Base-by-base conservation (phyloP, 2,888 invertebrate genomes). In the Pasiphila rectangulata region DNA sequence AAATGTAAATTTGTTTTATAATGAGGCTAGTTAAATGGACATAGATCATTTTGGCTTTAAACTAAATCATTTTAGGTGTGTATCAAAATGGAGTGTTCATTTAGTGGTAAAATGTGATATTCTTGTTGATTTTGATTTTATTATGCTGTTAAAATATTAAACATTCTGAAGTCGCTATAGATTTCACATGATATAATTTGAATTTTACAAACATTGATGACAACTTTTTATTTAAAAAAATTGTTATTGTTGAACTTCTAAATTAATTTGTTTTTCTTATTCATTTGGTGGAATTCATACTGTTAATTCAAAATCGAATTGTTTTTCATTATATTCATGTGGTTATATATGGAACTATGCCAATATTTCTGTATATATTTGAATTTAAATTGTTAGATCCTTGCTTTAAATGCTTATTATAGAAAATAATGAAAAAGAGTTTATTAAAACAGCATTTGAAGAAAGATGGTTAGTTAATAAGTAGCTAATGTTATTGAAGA, bases 301-400 rank as follows among this genome's bases (percentile, higher is more conserved):
- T n/a, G n/a, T n/a, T n/a, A n/a, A n/a, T 17, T 21, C 21, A 21
- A 21, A 21, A 4, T n/a, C n/a, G n/a, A n/a, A 6, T 6, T 21
- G 21, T 21, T 6, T 30, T 9, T 12, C 12, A 37, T 38, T 58
- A 12, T 21, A 15, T 7, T 13, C 9, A 44, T 10, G 10, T 32
- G 17, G n/a, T 9, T 7, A 7, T 9, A 17, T 17, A 16, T 1
- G 2, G 4, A 43, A 21, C 9, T 40, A 38, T 35, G 6, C 46
- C 68, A 75, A 74, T 67, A 72, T 80, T 77, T 79, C 73, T 83
- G 82, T 85, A 82, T 83, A 83, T 85, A 84, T 80, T 78, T 79
- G 79, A 64, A 77, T 73, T 74, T 75, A 72, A 67, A 72, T 66
- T 72, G 63, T 73, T 84, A 84, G 38, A 15, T 10, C 15, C 15